Conservation (phyloP, 35 echinoderm and acorn worm genomes). For the Patiria miniata region DNA sequence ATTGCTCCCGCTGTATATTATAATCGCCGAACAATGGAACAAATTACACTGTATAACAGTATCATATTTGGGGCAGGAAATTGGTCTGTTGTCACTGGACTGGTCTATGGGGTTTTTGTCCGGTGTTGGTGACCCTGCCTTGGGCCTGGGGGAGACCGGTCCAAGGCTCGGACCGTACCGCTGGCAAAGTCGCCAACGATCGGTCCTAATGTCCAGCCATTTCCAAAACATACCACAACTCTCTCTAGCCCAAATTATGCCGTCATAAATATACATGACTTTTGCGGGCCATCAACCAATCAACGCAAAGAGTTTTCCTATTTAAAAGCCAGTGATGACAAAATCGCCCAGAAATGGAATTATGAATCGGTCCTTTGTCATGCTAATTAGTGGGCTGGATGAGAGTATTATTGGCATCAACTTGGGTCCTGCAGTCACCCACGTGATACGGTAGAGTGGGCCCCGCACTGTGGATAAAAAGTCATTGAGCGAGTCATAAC, state of each 20-base stretch:
- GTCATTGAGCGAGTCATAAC: background rate
- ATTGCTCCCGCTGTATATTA: background rate
- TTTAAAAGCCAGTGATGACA: background rate
- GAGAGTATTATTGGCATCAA: conserved; percentile 4
- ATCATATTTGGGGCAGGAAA: conserved; percentile 22
- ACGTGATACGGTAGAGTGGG: background rate
- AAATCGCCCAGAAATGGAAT: conserved; percentile 9
- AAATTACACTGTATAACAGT: conserved; percentile 26
- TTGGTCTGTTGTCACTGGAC: background rate
- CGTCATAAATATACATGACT: background rate
- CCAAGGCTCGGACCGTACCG: too few relatives aligned
- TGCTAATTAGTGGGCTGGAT: background rate
- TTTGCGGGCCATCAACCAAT: background rate
- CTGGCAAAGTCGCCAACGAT: too few relatives aligned
- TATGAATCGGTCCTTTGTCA: background rate
- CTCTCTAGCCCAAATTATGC: background rate
- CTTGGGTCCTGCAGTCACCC: conserved; percentile 1
- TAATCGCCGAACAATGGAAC: conserved; percentile 7
- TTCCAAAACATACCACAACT: too few relatives aligned
- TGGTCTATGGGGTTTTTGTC: background rate
- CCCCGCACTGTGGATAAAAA: background rate
- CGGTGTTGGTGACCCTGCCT: background rate
- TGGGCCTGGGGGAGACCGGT: background rate
- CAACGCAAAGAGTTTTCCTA: background rate
- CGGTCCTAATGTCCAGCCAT: too few relatives aligned